phyloP scores from a whole-genome alignment of 2,113 vertebrate species.

The Oreochromis tanganicae region DNA sequence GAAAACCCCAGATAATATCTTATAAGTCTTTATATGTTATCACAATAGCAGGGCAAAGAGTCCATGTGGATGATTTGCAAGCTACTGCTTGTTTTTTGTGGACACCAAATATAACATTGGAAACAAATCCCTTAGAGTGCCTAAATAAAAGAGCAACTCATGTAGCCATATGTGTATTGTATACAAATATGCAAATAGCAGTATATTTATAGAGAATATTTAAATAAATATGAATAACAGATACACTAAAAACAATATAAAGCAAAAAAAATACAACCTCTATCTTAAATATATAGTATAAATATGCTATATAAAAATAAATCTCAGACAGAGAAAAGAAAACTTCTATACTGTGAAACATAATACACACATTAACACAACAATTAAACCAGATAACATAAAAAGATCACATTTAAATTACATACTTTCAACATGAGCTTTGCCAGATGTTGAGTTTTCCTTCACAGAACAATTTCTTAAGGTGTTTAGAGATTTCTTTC shows the following conservation, averaged over 20 bases:
- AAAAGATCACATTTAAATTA: neutral
- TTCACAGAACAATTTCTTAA: neutral
- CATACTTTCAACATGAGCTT: neutral
- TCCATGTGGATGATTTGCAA: neutral
- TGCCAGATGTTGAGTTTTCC: neutral
- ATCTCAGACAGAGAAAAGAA: rapidly evolving
- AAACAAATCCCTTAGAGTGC: neutral
- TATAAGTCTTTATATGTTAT: neutral
- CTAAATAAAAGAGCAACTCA: neutral
- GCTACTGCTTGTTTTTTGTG: neutral
- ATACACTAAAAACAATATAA: neutral
- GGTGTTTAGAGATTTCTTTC: constrained; percentile 14
- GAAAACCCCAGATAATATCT: neutral
- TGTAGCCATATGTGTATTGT: neutral
- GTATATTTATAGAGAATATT: neutral
- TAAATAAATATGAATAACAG: neutral
- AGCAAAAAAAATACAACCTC: neutral
- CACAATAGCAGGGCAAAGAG: neutral
- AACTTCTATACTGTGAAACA: neutral
- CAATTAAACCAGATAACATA: neutral
- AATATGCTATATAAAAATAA: neutral
- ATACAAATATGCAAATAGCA: neutral
- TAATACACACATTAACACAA: neutral
- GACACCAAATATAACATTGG: neutral
- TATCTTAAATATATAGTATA: neutral